Evolutionary conservation across 1,140 invertebrate genomes (phyloP), one percentile per base, ranked within the genome.

Genomic region (Achroia grisella): DNA sequence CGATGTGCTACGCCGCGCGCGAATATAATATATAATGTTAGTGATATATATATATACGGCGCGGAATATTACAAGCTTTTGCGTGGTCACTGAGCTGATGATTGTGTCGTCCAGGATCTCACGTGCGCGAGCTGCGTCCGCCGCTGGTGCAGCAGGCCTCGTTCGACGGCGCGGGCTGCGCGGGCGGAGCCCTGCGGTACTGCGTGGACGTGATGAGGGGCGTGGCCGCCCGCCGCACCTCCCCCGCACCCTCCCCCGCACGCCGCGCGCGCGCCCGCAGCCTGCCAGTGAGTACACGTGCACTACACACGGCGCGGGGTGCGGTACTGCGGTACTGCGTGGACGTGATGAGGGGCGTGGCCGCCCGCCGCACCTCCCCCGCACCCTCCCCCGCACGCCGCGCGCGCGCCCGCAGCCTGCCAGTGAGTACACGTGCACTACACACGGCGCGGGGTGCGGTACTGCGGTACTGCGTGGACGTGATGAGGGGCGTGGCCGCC

Each of bases 141-240:
- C 91, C 91, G 9, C 78, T 92, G 66, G 86, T 95, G 14, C 94
- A 95, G 73, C 93, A 95, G 83, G 94, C 94, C 12, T 91, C 93
- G 8, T 94, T 96, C 77, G 94, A 95, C 70, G 92, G 95, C 73
- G 88, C 41, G 32, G 17, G 17, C 2, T 39, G 91, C 51, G 45
- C 39, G 2, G 64, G 62, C 30, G 64, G 62, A 8, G 57, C 62
- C 29, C 62, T 80, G 34, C 86, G 93, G 0, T 96, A 94, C 79
- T 88, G 92, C 45, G 89, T 96, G 33, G 94, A 96, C 78, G 91
- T 96, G 12, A 93, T 93, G 88, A 87, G 95, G 33, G 95, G 95
- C 71, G 89, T 96, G 10, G 88, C 87, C 8, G 69, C 87, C 2
- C 62, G 88, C 0, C 17, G 17, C 17, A 6, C 2, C 17, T 6